phyloP scores from a whole-genome alignment of 2,797 vertebrate species.

The Bradypodion pumilum region DNA sequence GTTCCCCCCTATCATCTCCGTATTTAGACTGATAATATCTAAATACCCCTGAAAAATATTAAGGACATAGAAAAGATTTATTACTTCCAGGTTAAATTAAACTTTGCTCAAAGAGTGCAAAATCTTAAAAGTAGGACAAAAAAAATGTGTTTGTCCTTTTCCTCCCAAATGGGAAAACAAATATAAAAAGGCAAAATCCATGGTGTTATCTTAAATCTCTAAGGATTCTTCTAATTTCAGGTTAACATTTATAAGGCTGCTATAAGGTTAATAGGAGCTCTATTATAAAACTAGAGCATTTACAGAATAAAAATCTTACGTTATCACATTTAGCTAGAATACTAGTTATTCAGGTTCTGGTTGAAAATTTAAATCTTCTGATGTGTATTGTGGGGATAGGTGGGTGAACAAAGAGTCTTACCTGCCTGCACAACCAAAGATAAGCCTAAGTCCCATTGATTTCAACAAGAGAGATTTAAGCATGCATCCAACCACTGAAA shows the following conservation, averaged over 20 bases:
- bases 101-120: not conserved
- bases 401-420: not conserved
- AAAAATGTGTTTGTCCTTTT: not conserved
- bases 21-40: not conserved
- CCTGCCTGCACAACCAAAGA: constrained; percentile 9
- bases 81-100: not conserved
- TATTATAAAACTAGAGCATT: not conserved
- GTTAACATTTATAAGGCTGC: not conserved
- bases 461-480: constrained; percentile 8
- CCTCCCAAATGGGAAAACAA: not conserved
- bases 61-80: not conserved
- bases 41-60: not conserved
- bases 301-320: constrained; percentile 18
- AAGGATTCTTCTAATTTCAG: accelerated
- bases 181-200: not conserved
- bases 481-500: not conserved
- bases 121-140: not conserved
- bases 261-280: not conserved
- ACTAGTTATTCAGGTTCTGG: not conserved
- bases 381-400: not conserved
- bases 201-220: not conserved
- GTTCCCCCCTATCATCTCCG: constrained; percentile 2
- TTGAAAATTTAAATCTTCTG: constrained; percentile 18
- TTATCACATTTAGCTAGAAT: not conserved
- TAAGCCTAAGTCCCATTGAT: not conserved